Conservation (phyloP, 2,797 vertebrate species). For the Capromys pilorides region DNA sequence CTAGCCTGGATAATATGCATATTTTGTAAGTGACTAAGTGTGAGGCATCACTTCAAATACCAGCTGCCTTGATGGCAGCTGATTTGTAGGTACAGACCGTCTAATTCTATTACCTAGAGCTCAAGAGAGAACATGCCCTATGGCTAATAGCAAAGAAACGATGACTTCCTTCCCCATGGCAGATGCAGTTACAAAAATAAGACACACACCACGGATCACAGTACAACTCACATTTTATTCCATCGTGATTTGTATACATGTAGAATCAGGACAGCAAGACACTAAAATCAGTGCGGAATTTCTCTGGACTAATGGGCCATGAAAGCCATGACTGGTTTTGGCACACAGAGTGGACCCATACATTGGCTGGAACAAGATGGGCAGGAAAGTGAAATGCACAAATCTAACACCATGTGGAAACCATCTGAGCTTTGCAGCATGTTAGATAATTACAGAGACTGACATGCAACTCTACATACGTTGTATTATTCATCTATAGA, state of each 20-base stretch:
- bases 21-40: background rate
- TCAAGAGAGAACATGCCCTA: background rate
- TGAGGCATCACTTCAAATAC: background rate
- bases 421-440: conserved; percentile 80
- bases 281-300: conserved; percentile 78
- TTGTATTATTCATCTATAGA: conserved; percentile 80
- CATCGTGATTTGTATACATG: conserved; percentile 79
- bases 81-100: background rate
- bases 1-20: background rate
- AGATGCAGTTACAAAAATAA: conserved; percentile 70
- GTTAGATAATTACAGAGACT: conserved; percentile 80
- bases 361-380: conserved; percentile 59
- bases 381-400: conserved; percentile 74
- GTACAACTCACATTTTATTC: conserved; percentile 87
- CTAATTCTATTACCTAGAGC: background rate
- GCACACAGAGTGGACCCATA: conserved; percentile 83
- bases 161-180: conserved; percentile 24
- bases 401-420: conserved; percentile 74
- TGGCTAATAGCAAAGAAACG: conserved; percentile 12
- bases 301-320: conserved; percentile 78
- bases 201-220: conserved; percentile 61
- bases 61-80: background rate
- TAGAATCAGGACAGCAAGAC: conserved; percentile 81
- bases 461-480: conserved; percentile 83
- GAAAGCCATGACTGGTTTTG: conserved; percentile 84